Evolutionary conservation across 2,888 invertebrate genomes (phyloP), one percentile per base, ranked within the genome.

Genomic region (Philonicus albiceps): DNA sequence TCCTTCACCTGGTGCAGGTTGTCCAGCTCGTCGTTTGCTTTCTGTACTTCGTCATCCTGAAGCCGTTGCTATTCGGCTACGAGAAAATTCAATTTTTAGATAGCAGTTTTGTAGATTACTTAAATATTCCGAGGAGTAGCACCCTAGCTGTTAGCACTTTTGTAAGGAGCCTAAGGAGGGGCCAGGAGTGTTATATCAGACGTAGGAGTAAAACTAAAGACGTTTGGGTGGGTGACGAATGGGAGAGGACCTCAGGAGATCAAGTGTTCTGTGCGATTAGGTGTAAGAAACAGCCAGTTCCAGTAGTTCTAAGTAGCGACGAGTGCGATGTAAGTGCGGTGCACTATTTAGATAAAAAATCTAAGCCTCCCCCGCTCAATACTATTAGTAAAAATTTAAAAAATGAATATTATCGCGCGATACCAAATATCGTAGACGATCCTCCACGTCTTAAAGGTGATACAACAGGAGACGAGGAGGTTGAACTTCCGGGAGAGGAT

Each of bases 41-140:
- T 86, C 40, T 88, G 74, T 88, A 86, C 73, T 83, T 80, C 83
- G 84, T 86, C 84, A 87, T 87, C 34, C 78, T 88, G 31, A 84
- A 85, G 85, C 85, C 86, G 43, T 81, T 87, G 49, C 64, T 75
- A n/a, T 87, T 87, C 86, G 85, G 86, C 78, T 86, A 84, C 37
- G 43, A 86, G 19, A 72, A 86, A 73, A 85, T 87, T 87, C 83
- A 85, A 83, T 87, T 87, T 83, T 78, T 88, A 88, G 88, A 88
- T 88, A 88, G 88, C 75, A 85, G 80, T 87, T 88, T 88, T 87
- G 78, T 87, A 87, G 75, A 78, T 87, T 80, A 88, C 81, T 84
- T 84, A 53, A 86, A 55, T 74, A 55, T 78, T 80, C 7, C 40
- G 8, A 86, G 31, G n/a, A 49, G 27, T 81, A 80, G 81, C 31